Conservation (phyloP, 2,797 vertebrate species). For the Siniperca undulata region DNA sequence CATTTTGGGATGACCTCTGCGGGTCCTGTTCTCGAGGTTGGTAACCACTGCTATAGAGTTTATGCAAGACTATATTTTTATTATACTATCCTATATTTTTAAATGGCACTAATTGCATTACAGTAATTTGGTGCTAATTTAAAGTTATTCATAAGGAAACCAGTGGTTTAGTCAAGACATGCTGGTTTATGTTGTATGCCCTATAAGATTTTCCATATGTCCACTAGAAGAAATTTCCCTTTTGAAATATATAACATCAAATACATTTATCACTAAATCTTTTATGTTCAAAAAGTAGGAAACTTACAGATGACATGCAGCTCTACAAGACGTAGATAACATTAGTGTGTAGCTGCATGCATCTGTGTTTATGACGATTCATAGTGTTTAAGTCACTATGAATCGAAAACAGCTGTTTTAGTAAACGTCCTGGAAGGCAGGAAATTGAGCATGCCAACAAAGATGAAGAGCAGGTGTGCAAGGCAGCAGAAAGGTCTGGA, state of each 20-base stretch:
- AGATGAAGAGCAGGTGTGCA: constrained; percentile 60
- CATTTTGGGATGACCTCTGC: not conserved
- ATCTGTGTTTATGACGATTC: constrained; percentile 32
- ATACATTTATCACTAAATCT: not conserved
- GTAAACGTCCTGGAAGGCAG: constrained; percentile 48
- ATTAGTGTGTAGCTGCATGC: constrained; percentile 12
- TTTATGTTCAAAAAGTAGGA: not conserved
- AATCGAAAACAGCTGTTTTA: constrained; percentile 48
- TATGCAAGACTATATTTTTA: not conserved
- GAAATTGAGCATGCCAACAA: constrained; percentile 46
- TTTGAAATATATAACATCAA: not conserved
- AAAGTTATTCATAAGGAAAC: not conserved
- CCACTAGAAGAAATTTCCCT: no score
- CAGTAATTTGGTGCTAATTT: not conserved
- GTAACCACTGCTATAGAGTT: no score
- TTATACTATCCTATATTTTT: not conserved
- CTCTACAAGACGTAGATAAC: not conserved
- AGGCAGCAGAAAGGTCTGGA: constrained; percentile 14
- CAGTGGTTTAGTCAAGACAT: not conserved
- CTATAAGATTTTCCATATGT: no score
- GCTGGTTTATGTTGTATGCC: no score
- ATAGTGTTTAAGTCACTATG: constrained; percentile 11
- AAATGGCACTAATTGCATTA: not conserved
- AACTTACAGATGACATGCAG: constrained; percentile 1
- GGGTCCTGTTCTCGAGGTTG: no score